phyloP scores from a whole-genome alignment of 2,113 vertebrate genomes.

The Trinectes maculatus region DNA sequence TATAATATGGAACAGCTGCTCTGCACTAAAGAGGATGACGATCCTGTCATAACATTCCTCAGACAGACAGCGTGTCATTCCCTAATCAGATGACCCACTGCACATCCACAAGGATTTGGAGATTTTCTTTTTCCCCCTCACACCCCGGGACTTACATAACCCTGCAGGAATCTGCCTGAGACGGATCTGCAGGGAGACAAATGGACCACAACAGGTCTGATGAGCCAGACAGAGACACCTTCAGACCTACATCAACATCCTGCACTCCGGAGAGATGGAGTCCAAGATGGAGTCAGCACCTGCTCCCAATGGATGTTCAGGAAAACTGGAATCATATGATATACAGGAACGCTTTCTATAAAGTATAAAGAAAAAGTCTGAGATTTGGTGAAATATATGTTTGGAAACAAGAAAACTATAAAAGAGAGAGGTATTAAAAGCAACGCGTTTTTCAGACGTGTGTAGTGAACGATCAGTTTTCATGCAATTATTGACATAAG shows the following conservation, averaged over 20 bases:
- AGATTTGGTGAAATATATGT: too few relatives aligned
- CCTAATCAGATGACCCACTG: constrained; percentile 54
- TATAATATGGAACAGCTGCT: constrained; percentile 68
- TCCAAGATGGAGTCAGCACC: constrained; percentile 61
- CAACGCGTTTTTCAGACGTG: too few relatives aligned
- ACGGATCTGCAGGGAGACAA: constrained; percentile 41
- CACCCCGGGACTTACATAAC: constrained; percentile 60
- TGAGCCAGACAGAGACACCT: constrained; percentile 28
- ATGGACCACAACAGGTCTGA: constrained; percentile 47
- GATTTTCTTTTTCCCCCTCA: constrained; percentile 49
- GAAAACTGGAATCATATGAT: too few relatives aligned
- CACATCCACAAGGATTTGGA: constrained; percentile 47
- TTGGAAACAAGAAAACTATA: too few relatives aligned
- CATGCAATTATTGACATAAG: too few relatives aligned
- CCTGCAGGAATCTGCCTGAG: constrained; percentile 52
- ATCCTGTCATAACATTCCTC: constrained; percentile 68
- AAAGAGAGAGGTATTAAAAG: too few relatives aligned
- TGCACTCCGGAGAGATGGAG: constrained; percentile 30
- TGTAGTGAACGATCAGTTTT: too few relatives aligned
- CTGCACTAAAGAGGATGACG: constrained; percentile 55
- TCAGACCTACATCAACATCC: constrained; percentile 47
- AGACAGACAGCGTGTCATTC: constrained; percentile 57
- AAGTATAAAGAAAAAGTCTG: too few relatives aligned
- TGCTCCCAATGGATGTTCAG: constrained; percentile 40
- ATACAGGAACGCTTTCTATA: too few relatives aligned